Evolutionary conservation across 2,113 vertebrate genomes (phyloP).

Genomic region (Poeciliopsis occidentalis): DNA sequence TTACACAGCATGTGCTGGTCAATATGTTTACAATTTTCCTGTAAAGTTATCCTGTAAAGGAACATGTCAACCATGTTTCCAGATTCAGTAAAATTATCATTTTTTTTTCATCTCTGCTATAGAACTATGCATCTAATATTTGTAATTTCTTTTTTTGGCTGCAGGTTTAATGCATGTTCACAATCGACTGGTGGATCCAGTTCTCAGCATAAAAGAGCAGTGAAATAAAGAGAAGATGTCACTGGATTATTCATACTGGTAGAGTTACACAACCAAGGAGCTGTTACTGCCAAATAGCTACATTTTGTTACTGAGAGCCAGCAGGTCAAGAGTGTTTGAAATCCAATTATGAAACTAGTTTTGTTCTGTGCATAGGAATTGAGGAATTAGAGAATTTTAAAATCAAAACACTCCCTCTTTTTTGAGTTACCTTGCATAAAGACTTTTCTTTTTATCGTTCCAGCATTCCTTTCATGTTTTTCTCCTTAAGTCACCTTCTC

Average conservation of each 20-base stretch:
- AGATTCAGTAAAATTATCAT: background rate
- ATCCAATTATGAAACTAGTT: background rate
- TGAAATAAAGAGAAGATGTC: background rate
- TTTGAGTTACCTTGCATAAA: background rate
- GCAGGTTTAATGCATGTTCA: conserved; percentile 94
- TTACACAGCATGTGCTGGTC: no score
- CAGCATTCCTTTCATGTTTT: conserved; percentile 2
- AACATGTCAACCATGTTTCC: background rate
- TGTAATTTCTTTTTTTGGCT: background rate
- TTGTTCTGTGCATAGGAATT: background rate
- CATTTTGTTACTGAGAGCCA: conserved; percentile 4
- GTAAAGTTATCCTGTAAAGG: no score
- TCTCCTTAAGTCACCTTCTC: background rate
- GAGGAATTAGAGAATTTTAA: background rate
- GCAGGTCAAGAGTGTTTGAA: background rate
- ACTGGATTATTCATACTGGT: background rate
- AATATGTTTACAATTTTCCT: no score
- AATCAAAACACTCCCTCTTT: background rate
- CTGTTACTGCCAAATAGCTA: background rate
- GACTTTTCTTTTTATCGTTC: background rate
- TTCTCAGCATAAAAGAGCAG: conserved; percentile 66
- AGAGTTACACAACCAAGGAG: background rate
- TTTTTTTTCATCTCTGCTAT: background rate
- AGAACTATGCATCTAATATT: background rate
- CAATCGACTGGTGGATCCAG: conserved; percentile 90